Conservation (phyloP, 2,797 vertebrate genomes). For the Fistularia tabacaria region DNA sequence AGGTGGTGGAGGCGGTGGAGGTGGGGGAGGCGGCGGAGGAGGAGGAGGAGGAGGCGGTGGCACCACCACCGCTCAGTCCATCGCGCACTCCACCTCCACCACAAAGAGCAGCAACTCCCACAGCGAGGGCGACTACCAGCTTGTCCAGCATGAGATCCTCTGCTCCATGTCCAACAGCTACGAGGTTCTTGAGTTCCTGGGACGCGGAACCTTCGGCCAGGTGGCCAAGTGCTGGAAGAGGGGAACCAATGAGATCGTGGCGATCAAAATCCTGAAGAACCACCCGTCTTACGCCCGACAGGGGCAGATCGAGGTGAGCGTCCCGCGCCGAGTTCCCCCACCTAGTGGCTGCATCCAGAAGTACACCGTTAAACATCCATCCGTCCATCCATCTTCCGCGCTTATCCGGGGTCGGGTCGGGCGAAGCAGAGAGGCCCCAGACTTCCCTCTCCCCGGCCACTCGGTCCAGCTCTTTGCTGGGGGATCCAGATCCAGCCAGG, state of each 20-base stretch:
- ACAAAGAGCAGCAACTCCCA: constrained; percentile 95
- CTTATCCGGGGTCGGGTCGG: too few species aligned
- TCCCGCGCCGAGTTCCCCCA: not conserved
- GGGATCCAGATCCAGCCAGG: too few species aligned
- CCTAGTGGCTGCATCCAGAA: too few species aligned
- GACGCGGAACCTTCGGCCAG: constrained; percentile 94
- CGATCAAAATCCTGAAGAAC: constrained; percentile 97
- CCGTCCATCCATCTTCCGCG: too few species aligned
- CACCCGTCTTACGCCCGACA: constrained; percentile 96
- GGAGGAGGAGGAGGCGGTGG: too few species aligned
- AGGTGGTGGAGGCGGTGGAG: constrained; percentile 78
- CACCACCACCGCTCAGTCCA: constrained; percentile 88
- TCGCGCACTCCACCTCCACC: constrained; percentile 82
- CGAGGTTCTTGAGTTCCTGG: constrained; percentile 96
- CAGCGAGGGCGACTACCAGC: constrained; percentile 96
- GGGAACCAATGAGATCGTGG: constrained; percentile 97
- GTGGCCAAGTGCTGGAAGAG: constrained; percentile 98
- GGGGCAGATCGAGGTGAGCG: constrained; percentile 92
- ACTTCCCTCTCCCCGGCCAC: too few species aligned
- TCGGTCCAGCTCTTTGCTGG: too few species aligned
- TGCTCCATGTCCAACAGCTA: constrained; percentile 98
- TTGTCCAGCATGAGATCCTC: constrained; percentile 97
- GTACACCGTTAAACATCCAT: too few species aligned
- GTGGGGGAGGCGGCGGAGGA: too few species aligned
- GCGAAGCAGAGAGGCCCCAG: too few species aligned